Conservation (phyloP, 2,113 vertebrate genomes). For the Lampris megalopsis region DNA sequence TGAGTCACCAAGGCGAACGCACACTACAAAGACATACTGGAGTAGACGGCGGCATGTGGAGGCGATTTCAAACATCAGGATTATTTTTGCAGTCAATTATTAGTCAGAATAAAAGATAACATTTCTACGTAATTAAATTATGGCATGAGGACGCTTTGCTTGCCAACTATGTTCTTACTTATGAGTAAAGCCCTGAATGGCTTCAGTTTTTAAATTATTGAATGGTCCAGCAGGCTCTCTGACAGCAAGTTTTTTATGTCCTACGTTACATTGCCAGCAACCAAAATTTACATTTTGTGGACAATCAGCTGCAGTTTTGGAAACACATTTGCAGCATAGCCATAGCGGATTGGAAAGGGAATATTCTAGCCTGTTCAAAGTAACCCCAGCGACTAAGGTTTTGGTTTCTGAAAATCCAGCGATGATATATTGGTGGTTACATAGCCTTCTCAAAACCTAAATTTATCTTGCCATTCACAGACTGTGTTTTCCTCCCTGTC, state of each 20-base stretch:
- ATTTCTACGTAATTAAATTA: background rate
- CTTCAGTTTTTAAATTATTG: background rate
- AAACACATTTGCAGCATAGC: background rate
- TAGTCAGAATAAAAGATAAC: slow-evolving; percentile 35
- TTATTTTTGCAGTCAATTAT: slow-evolving; percentile 39
- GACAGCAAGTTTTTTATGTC: background rate
- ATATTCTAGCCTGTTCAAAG: background rate
- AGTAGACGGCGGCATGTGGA: slow-evolving; percentile 24
- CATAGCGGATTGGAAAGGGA: slow-evolving; percentile 15
- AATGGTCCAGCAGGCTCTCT: background rate
- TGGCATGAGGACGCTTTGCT: background rate
- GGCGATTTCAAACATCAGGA: slow-evolving; percentile 12
- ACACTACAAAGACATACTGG: background rate
- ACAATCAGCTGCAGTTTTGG: slow-evolving; percentile 12
- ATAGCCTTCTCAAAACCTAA: slow-evolving; percentile 5
- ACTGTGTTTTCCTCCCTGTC: too few species aligned
- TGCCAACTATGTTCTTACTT: background rate
- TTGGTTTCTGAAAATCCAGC: slow-evolving; percentile 26
- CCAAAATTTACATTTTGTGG: slow-evolving; percentile 27
- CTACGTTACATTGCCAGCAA: background rate
- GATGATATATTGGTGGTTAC: slow-evolving; percentile 26
- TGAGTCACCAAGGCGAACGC: slow-evolving; percentile 53
- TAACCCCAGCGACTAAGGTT: background rate
- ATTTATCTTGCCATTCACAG: slow-evolving; percentile 11
- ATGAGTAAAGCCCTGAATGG: background rate